Base-by-base conservation (phyloP, 2,888 invertebrate genomes). In the Graphium colonna region DNA sequence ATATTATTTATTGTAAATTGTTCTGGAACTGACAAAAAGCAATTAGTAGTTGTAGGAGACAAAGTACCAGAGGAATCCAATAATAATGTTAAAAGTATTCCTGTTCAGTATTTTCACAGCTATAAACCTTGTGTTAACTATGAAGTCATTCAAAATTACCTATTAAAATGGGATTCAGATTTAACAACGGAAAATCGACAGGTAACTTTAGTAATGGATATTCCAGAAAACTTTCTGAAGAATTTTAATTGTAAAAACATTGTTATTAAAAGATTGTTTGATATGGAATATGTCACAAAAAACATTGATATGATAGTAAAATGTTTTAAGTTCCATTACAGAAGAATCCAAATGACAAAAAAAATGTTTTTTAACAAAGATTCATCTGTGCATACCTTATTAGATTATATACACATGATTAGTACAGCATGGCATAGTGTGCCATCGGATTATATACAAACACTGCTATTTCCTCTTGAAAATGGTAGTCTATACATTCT, bases 241-340 rank as follows among this genome's bases (percentile, higher is more conserved):
- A 59, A 57, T 45, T 42, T 73, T 15, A 51, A 63, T 17, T 71
- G 66, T 56, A 47, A 58, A 10, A 63, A 71, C 48, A 71, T 75
- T 21, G 67, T 59, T 60, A 51, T 75, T 57, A 52, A 71, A 13
- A 56, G 51, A 44, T 39, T 55, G 17, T 43, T 46, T 15, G 51
- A 65, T n/a, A 51, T 70, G 28, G 58, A 56, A 8, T 72, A 66
- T 65, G 55, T 65, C 38, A 55, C 45, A 48, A 62, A 63, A 55
- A 55, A 65, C 43, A 53, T 67, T 45, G 62, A 64, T 31, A 73
- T 69, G 51, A 49, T 74, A 50, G 62, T 62, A 36, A 60, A 67
- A 54, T 68, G 68, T 62, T 71, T 73, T 52, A 75, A 75, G 50
- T 71, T 64, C 55, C 63, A 75, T 56, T 75, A 73, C 51, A 68